Percentiles rank a stretch among this genome's conserved stretches.
These are phyloP conservation scores for Pleuronectes platessa DNA, from an alignment of 2,113 vertebrate species.

Conservation along the genomic window DNA sequence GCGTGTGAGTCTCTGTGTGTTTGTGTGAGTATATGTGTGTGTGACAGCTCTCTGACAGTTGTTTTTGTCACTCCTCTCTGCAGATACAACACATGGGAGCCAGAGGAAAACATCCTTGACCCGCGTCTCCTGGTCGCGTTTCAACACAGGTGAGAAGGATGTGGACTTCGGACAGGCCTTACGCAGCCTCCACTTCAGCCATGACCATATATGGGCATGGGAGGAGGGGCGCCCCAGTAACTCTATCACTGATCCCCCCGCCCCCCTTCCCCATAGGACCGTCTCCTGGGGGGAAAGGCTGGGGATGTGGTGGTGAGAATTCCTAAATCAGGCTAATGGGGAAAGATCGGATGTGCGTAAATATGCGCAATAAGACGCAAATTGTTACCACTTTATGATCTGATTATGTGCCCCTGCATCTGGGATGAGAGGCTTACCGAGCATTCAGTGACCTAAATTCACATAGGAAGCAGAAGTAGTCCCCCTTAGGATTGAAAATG, in stretches of 20 bases:
- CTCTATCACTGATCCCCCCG: constrained; percentile 40
- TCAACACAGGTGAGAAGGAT: constrained; percentile 85
- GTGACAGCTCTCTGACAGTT: constrained; percentile 47
- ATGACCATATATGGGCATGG: constrained; percentile 81
- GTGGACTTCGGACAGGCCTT: constrained; percentile 73
- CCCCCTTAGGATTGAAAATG: background rate
- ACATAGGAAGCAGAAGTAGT: background rate
- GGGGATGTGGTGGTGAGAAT: constrained; percentile 52
- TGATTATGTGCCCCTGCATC: background rate
- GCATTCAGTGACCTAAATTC: constrained; percentile 31
- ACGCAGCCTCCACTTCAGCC: constrained; percentile 65
- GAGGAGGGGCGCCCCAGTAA: constrained; percentile 74
- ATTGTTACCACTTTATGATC: background rate
- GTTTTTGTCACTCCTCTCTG: constrained; percentile 17
- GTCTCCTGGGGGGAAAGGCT: constrained; percentile 50
- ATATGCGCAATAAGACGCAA: no score
- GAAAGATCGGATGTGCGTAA: constrained; percentile 8
- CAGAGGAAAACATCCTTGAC: constrained; percentile 87
- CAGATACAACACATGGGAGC: constrained; percentile 87
- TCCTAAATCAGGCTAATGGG: constrained; percentile 40
- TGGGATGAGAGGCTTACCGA: background rate
- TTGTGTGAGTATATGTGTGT: background rate
- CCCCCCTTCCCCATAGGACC: background rate
- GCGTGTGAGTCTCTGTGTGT: background rate
- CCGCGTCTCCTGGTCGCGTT: constrained; percentile 84